phyloP scores from a whole-genome alignment of 1,140 invertebrate species.

The Pomacea maculata region DNA sequence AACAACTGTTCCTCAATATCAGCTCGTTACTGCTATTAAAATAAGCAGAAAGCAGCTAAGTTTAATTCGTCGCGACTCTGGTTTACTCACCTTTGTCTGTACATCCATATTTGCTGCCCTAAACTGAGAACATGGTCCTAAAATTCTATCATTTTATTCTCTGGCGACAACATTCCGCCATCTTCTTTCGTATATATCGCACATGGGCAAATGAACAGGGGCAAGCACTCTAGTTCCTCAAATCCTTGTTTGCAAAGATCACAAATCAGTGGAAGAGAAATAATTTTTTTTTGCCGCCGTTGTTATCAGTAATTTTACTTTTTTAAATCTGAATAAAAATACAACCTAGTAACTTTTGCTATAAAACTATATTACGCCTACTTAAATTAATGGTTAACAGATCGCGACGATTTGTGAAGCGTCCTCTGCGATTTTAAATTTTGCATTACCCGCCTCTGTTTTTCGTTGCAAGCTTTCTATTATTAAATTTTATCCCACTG shows the following conservation, averaged over 20 bases:
- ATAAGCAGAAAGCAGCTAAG: not conserved
- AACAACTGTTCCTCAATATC: not conserved
- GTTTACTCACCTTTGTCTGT: not conserved
- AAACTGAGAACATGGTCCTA: not conserved
- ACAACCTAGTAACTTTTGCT: not conserved
- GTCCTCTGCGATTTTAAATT: too few species aligned
- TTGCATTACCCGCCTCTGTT: too few species aligned
- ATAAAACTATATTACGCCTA: not conserved
- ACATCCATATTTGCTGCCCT: not conserved
- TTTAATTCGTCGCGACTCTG: too few species aligned
- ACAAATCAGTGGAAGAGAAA: too few species aligned
- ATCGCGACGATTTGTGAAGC: too few species aligned
- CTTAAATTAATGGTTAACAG: too few species aligned
- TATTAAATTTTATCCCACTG: too few species aligned
- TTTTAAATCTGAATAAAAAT: not conserved
- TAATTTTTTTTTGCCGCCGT: too few species aligned
- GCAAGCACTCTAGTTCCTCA: not conserved
- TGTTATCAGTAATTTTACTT: not conserved
- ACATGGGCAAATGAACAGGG: not conserved
- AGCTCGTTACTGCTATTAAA: not conserved
- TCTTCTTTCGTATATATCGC: not conserved
- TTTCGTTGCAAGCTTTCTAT: too few species aligned
- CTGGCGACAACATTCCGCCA: slow-evolving; percentile 6
- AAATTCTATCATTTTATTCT: not conserved
- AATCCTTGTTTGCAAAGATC: too few species aligned